Conservation (phyloP, 2,888 invertebrate species). For the Catocala sponsa region DNA sequence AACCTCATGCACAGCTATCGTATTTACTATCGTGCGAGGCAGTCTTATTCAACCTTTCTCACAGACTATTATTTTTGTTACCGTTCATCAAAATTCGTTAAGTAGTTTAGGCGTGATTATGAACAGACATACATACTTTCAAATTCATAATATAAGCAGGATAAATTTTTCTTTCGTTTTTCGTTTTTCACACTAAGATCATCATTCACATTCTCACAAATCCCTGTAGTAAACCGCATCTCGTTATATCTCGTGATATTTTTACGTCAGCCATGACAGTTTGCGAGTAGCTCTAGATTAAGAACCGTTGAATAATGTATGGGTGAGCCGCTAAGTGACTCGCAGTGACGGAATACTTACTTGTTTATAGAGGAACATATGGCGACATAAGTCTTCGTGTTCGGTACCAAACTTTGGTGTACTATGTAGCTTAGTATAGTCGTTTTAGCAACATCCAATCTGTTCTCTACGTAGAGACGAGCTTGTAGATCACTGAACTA, state of each 20-base stretch:
- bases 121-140: too few species aligned
- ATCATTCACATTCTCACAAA: constrained; percentile 5
- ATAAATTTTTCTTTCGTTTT: neutral
- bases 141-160: too few species aligned
- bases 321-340: constrained; percentile 55
- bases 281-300: constrained; percentile 45
- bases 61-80: too few species aligned
- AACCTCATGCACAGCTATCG: too few species aligned
- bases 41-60: too few species aligned
- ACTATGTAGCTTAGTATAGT: neutral
- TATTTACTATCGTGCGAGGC: too few species aligned
- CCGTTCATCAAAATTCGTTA: too few species aligned
- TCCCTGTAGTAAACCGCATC: constrained; percentile 16
- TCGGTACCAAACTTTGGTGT: neutral
- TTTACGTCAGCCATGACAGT: constrained; percentile 48
- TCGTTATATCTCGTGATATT: constrained; percentile 59
- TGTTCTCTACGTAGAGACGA: too few species aligned
- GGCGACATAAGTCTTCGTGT: neutral
- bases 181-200: constrained; percentile 1
- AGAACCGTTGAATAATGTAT: constrained; percentile 72
- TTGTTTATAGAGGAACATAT: constrained; percentile 21
- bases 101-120: too few species aligned
- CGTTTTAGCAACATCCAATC: too few species aligned
- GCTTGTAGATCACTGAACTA: too few species aligned
- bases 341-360: constrained; percentile 47